Percentiles rank a stretch among this genome's conserved stretches.
Evolutionary conservation across 2,888 invertebrate genomes (phyloP).

Genomic region (Gasteruption jaculator): DNA sequence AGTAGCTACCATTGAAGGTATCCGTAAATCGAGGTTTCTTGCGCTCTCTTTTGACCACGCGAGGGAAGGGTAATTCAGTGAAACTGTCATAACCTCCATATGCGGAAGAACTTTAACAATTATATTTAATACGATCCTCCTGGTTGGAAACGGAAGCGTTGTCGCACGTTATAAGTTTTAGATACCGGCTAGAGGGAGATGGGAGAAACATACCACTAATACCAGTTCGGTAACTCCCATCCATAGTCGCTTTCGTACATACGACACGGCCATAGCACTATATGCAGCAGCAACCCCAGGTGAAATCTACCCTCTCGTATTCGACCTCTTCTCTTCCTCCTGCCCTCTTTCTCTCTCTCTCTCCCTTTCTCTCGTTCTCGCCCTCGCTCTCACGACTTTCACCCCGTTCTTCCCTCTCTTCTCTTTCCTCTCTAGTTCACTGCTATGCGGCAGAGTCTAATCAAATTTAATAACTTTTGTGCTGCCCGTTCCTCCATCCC

Average conservation of each 20-base stretch:
- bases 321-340: constrained; percentile 21
- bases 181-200: constrained; percentile 22
- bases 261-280: background rate
- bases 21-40: too few species aligned
- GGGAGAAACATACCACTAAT: too few species aligned
- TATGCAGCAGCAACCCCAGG: constrained; percentile 37
- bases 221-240: constrained; percentile 41
- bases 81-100: constrained; percentile 40
- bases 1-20: background rate
- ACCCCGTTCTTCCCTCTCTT: constrained; percentile 23
- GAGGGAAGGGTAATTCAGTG: constrained; percentile 38
- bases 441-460: constrained; percentile 42
- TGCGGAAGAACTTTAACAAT: constrained; percentile 45
- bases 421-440: constrained; percentile 28
- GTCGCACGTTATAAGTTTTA: constrained; percentile 28
- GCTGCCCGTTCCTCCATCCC: constrained; percentile 29
- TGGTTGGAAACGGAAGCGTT: too few species aligned
- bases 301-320: constrained; percentile 37
- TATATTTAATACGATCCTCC: constrained; percentile 47
- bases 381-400: constrained; percentile 15
- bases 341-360: constrained; percentile 5
- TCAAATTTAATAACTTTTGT: constrained; percentile 51
- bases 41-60: constrained; percentile 16
- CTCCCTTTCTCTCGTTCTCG: constrained; percentile 13
- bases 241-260: too few species aligned